Evolutionary conservation across 2,888 invertebrate genomes (phyloP).

Genomic region (Agonum fuliginosum): DNA sequence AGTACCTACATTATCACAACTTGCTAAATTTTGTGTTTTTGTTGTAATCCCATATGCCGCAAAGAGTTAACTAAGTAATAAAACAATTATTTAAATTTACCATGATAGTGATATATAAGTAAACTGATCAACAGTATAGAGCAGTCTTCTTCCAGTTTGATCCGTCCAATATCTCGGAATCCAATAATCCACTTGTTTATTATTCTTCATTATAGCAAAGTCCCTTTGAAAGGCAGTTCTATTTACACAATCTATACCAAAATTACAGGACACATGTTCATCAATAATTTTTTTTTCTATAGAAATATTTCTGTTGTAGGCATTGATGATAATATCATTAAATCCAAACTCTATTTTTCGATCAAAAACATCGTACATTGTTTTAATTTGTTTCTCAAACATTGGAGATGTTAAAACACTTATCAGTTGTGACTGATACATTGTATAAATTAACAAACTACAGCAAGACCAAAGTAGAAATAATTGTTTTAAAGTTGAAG

Average conservation of each 20-base stretch:
- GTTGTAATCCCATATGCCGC: too few relatives aligned
- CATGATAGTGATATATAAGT: constrained; percentile 2
- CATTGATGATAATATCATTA: constrained; percentile 10
- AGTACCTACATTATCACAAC: too few relatives aligned
- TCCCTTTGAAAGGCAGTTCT: constrained; percentile 40
- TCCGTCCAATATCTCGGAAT: constrained; percentile 34
- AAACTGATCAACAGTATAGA: not conserved
- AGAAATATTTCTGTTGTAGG: constrained; percentile 13
- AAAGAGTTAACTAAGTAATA: too few relatives aligned
- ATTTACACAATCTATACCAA: constrained; percentile 24
- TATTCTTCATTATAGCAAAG: constrained; percentile 42
- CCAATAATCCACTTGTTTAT: constrained; percentile 17
- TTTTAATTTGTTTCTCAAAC: constrained; percentile 40
- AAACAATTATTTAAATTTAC: too few relatives aligned
- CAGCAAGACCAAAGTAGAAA: constrained; percentile 34
- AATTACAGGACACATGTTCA: constrained; percentile 3
- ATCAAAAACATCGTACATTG: constrained; percentile 26
- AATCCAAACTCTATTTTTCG: constrained; percentile 22
- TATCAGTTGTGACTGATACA: constrained; percentile 37
- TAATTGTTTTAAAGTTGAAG: not conserved
- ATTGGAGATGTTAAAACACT: constrained; percentile 38
- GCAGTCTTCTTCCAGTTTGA: not conserved
- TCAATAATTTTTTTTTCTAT: constrained; percentile 9
- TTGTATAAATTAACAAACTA: constrained; percentile 23
- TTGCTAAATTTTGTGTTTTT: too few relatives aligned